Base-by-base conservation (phyloP, 1,140 invertebrate species). In the Philotrypesis tridentata region DNA sequence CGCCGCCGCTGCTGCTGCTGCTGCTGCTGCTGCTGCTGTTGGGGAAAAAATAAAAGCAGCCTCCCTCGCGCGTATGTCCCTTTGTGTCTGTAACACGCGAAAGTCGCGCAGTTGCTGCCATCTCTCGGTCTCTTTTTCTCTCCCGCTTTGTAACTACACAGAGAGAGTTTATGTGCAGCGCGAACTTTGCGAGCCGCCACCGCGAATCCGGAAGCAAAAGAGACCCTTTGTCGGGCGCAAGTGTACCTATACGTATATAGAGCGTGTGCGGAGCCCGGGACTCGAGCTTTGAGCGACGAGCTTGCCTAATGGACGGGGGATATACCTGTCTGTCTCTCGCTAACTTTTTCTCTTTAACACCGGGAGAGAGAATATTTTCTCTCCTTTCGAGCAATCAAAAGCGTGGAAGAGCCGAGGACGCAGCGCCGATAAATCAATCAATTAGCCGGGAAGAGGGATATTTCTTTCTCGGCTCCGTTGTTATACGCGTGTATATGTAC, bases 151-250 rank as follows among this genome's bases (percentile, higher is more conserved):
- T 23, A 33, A 7, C 17, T 71, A 21, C 65, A 68, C n/a, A 68
- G 0, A 23, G 40, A 12, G n/a, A 37, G 40, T n/a, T 8, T 25
- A 33, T 31, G 25, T n/a, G n/a, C n/a, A n/a, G n/a, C 61, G n/a
- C 55, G 55, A 17, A 60, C 23, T 17, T 55, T 43, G 23, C 1
- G 11, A 11, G 48, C 27, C 27, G 37, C 72, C 9, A 14, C 40
- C 72, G 55, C 55, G 55, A 33, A 77, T 65, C 75, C 76, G 76
- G 76, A 79, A 79, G 76, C 40, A 29, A 55, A 65, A 63, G 31
- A 40, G 31, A 40, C 33, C 21, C 65, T 61, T 43, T 27, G 25
- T 67, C 65, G 27, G 8, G 25, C 67, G 27, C 29, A 2, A n/a
- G 31, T 11, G 65, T 33, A 1, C 33, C 4, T 27, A 17, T 33